phyloP scores from a whole-genome alignment of 2,888 invertebrate genomes.

The Cosmorhoe ocellata region DNA sequence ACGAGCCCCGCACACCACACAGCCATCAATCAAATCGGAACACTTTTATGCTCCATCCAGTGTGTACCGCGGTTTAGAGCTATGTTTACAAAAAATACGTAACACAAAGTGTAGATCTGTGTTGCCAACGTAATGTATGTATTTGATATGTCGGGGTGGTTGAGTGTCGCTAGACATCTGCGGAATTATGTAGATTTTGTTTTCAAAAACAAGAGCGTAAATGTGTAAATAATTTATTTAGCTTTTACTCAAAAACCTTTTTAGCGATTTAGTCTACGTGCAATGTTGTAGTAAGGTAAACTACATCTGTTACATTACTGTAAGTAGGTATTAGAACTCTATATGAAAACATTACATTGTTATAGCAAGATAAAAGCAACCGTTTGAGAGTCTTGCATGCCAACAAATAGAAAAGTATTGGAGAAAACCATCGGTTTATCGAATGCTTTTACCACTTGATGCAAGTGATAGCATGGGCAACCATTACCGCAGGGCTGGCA shows the following conservation, averaged over 20 bases:
- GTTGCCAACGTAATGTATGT: slow-evolving; percentile 27
- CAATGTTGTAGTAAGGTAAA: too few species aligned
- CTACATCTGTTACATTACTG: too few species aligned
- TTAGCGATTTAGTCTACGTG: too few species aligned
- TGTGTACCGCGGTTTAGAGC: slow-evolving; percentile 43
- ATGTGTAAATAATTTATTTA: too few species aligned
- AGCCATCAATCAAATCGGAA: slow-evolving; percentile 62
- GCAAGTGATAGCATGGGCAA: slow-evolving; percentile 27
- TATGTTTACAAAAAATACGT: too few species aligned
- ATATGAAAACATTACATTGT: background rate
- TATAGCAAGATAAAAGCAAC: slow-evolving; percentile 21
- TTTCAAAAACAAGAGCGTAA: too few species aligned
- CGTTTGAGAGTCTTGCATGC: slow-evolving; percentile 22
- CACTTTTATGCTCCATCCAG: slow-evolving; percentile 53
- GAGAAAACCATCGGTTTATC: slow-evolving; percentile 29
- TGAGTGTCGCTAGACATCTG: too few species aligned
- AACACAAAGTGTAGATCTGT: slow-evolving; percentile 43
- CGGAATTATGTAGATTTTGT: too few species aligned
- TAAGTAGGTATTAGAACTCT: background rate
- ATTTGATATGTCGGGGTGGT: too few species aligned
- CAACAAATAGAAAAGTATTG: slow-evolving; percentile 32
- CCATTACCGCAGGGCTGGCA: slow-evolving; percentile 32
- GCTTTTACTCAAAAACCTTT: too few species aligned
- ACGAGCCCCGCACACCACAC: slow-evolving; percentile 42
- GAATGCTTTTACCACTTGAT: slow-evolving; percentile 35